These are phyloP conservation scores for Ellobium chinense DNA, from an alignment of 2,888 invertebrate species.

Conservation along the genomic window DNA sequence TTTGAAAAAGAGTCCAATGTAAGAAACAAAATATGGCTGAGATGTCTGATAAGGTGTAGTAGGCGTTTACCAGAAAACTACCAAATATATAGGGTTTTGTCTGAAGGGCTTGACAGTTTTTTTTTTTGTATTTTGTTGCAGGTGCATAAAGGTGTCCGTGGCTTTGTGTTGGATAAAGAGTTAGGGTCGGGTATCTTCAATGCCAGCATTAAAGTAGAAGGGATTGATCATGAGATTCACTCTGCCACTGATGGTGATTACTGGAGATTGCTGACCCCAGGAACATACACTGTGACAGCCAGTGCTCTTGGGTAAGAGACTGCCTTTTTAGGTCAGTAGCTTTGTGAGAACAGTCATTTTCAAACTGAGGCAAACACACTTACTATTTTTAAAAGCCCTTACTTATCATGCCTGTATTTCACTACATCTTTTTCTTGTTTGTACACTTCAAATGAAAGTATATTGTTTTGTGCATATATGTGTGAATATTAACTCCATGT, in stretches of 20 bases:
- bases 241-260: conserved; percentile 92
- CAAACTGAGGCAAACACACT: too few relatives aligned
- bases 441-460: background rate
- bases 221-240: conserved; percentile 88
- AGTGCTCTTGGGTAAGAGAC: conserved; percentile 66
- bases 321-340: background rate
- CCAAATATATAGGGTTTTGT: too few relatives aligned
- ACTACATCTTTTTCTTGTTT: background rate
- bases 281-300: conserved; percentile 88
- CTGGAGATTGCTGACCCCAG: conserved; percentile 95
- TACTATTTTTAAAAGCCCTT: too few relatives aligned
- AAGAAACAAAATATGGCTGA: too few relatives aligned
- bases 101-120: too few relatives aligned
- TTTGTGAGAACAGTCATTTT: too few relatives aligned
- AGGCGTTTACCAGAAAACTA: too few relatives aligned
- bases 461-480: background rate
- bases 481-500: background rate
- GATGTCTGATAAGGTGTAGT: too few relatives aligned
- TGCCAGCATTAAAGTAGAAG: conserved; percentile 88
- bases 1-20: too few relatives aligned
- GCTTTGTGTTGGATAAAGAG: conserved; percentile 87
- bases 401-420: too few relatives aligned
- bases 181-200: conserved; percentile 84
- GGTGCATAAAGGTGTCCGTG: conserved; percentile 92
- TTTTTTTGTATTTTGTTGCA: conserved; percentile 76